Base-by-base conservation (phyloP, 2,113 vertebrate genomes). In the Apteryx owenii region DNA sequence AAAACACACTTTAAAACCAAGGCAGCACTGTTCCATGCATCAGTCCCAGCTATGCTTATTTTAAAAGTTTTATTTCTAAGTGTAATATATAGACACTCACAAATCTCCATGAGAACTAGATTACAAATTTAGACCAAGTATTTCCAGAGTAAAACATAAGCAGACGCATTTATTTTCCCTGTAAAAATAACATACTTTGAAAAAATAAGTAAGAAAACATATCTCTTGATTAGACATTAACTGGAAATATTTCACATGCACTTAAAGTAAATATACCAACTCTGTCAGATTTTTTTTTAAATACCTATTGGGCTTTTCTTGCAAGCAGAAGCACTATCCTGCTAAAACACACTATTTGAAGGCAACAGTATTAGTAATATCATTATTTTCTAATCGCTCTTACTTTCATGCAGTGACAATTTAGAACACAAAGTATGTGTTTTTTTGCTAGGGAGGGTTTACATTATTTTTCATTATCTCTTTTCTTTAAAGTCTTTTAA, bases 81-180 rank as follows among this genome's bases (percentile, higher is more conserved):
- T 90, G 85, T 33, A 96, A 88, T 68, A 89, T 48, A 68, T 7
- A 90, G 88, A 91, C 65, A 89, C 36, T 86, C 64, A 79, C 85
- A 85, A 65, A 73, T 78, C 64, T 90, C 78, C 36, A 51, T 19
- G 58, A 92, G 93, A 79, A 93, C 68, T 66, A 72, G 79, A 97
- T 95, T 93, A 95, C 82, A 96, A 96, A 97, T 92, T 85, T 84
- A 94, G 56, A 58, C 88, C 56, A 36, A 73, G 40, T 48, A 95
- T 88, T 94, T 93, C 92, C 89, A 92, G 96, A 95, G 84, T 64
- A 91, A 91, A 93, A 62, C 53, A 72, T 22, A 89, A 76, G 70
- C 54, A 95, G 95, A 95, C 22, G 78, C 70, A 68, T 88, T 81
- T 88, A 87, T 69, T 95, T 89, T 73, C 90, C 85, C 78, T 76